These are phyloP conservation scores for Percopsis omiscomaycus DNA, from an alignment of 2,797 vertebrate species.

Conservation along the genomic window DNA sequence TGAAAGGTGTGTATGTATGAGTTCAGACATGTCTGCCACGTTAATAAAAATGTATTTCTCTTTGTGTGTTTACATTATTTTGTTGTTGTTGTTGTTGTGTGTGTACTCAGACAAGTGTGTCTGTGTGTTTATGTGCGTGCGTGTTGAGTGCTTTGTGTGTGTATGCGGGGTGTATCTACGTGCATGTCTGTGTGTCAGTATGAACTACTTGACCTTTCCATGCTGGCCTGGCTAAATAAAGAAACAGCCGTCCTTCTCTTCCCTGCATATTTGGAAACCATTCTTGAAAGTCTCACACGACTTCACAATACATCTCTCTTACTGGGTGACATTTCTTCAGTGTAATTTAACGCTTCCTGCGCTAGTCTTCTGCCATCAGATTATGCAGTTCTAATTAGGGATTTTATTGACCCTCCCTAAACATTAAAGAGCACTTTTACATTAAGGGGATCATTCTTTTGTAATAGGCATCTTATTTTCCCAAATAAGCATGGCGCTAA, in stretches of 20 bases:
- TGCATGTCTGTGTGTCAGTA: constrained; percentile 40
- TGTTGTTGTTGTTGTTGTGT: constrained; percentile 1
- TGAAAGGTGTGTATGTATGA: neutral
- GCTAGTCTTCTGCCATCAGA: constrained; percentile 21
- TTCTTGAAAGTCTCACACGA: constrained; percentile 26
- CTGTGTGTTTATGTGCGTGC: constrained; percentile 32
- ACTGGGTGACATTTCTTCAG: constrained; percentile 3
- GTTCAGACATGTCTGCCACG: neutral
- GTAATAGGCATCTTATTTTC: constrained; percentile 18
- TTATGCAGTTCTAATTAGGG: constrained; percentile 26
- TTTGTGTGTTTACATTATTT: neutral
- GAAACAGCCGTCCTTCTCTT: constrained; percentile 24
- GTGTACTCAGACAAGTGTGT: constrained; percentile 3
- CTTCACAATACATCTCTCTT: constrained; percentile 14
- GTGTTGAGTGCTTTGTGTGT: neutral
- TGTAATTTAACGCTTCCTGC: constrained; percentile 8
- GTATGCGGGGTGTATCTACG: constrained; percentile 12
- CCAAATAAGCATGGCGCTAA: constrained; percentile 14
- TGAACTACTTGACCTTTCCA: constrained; percentile 53
- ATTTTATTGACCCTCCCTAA: constrained; percentile 5
- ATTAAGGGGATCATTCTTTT: neutral
- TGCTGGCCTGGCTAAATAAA: constrained; percentile 58
- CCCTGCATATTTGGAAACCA: constrained; percentile 44
- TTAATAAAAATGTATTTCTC: neutral
- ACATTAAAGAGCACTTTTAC: neutral